Percentiles rank a stretch among this genome's conserved stretches.
Evolutionary conservation across 2,888 invertebrate species (phyloP).

Genomic region (Spicauda simplicius): DNA sequence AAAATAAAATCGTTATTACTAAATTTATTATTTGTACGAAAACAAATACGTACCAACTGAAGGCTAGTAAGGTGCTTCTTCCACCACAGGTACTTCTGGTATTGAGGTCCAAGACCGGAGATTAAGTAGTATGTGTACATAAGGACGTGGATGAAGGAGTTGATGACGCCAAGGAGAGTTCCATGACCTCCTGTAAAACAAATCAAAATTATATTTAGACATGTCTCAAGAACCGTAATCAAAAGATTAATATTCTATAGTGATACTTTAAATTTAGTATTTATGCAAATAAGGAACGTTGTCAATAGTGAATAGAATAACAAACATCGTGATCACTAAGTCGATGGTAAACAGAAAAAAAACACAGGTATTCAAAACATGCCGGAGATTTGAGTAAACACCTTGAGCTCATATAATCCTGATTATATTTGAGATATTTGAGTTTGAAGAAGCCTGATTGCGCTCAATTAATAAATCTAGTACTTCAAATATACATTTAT

Average conservation of each 20-base stretch:
- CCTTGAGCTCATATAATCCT: not conserved
- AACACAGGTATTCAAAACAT: not conserved
- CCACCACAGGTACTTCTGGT: constrained; percentile 97
- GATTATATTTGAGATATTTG: not conserved
- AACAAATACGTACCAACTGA: constrained; percentile 88
- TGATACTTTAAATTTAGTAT: constrained; percentile 3
- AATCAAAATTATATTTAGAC: not conserved
- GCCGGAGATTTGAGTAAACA: not conserved
- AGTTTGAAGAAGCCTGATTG: not conserved
- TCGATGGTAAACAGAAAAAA: not conserved
- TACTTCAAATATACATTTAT: too few species aligned
- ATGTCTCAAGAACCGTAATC: not conserved
- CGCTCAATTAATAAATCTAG: too few species aligned
- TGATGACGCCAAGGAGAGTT: constrained; percentile 93
- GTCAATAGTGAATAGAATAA: not conserved
- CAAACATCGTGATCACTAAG: not conserved
- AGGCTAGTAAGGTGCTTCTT: constrained; percentile 95
- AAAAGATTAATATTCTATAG: not conserved
- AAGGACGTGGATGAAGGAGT: constrained; percentile 94
- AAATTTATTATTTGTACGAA: not conserved
- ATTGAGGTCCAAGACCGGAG: constrained; percentile 93
- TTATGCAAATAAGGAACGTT: constrained; percentile 7
- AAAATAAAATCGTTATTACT: too few species aligned
- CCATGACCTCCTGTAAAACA: constrained; percentile 91
- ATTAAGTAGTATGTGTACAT: constrained; percentile 97